Evolutionary conservation across 1,140 invertebrate genomes (phyloP).

Genomic region (Bemisia tabaci): DNA sequence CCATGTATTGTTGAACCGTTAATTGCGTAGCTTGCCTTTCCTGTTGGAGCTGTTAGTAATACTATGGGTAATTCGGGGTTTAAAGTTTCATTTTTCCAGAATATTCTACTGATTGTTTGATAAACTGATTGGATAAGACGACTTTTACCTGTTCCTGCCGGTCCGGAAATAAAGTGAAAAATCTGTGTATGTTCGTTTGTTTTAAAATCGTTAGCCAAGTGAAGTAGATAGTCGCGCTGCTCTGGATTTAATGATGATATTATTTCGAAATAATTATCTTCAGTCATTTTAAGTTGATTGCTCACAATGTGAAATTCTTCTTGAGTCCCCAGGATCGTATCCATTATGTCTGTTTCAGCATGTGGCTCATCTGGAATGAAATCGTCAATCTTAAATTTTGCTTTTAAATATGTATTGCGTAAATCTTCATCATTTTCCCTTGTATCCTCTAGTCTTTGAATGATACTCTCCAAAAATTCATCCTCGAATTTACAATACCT

Average conservation of each 20-base stretch:
- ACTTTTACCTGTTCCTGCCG: not conserved
- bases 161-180: not conserved
- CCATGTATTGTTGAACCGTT: conserved; percentile 4
- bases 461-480: too few species aligned
- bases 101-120: not conserved
- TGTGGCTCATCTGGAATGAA: too few species aligned
- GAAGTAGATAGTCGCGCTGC: not conserved
- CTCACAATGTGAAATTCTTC: too few species aligned
- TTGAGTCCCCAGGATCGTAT: too few species aligned
- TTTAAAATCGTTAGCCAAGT: not conserved
- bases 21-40: conserved; percentile 5
- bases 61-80: not conserved
- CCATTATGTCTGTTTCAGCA: too few species aligned
- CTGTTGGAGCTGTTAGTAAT: conserved; percentile 7
- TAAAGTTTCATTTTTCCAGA: not conserved
- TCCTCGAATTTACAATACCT: not conserved
- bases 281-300: not conserved
- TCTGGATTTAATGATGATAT: not conserved
- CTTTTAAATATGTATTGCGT: too few species aligned
- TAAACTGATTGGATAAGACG: not conserved
- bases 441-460: too few species aligned
- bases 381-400: too few species aligned
- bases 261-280: not conserved
- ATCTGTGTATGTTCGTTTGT: not conserved
- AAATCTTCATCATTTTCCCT: too few species aligned